Evolutionary conservation across 2,113 vertebrate species (phyloP).

Genomic region (Rhineura floridana): DNA sequence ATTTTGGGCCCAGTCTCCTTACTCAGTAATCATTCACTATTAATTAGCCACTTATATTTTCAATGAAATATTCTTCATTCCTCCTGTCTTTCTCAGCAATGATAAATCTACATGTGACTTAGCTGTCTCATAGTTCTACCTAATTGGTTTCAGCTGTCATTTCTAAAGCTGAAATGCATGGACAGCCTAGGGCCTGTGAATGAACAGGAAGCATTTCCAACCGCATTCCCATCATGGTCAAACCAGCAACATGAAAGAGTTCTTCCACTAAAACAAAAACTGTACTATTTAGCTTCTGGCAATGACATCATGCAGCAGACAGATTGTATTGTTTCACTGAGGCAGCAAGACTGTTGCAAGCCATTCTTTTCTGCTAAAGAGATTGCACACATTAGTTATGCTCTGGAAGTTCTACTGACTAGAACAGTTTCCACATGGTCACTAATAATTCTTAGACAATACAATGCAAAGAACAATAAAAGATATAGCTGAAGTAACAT

Average conservation of each 20-base stretch:
- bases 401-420: slow-evolving; percentile 61
- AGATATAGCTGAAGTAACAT: slow-evolving; percentile 36
- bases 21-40: slow-evolving; percentile 58
- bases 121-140: slow-evolving; percentile 67
- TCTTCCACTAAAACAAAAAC: slow-evolving; percentile 73
- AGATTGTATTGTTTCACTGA: slow-evolving; percentile 65
- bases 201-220: slow-evolving; percentile 75
- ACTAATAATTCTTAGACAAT: slow-evolving; percentile 54
- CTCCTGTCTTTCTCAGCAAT: slow-evolving; percentile 49
- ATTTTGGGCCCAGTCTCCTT: slow-evolving; percentile 27
- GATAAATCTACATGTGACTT: slow-evolving; percentile 69
- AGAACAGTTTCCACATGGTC: slow-evolving; percentile 58
- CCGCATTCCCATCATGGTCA: slow-evolving; percentile 74
- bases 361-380: slow-evolving; percentile 65
- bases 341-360: slow-evolving; percentile 51
- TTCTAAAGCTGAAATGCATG: slow-evolving; percentile 66
- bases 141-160: slow-evolving; percentile 80
- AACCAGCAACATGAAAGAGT: slow-evolving; percentile 73
- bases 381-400: slow-evolving; percentile 58
- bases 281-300: slow-evolving; percentile 71
- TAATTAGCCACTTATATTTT: slow-evolving; percentile 65
- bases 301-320: slow-evolving; percentile 65
- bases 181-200: slow-evolving; percentile 72
- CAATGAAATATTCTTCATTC: slow-evolving; percentile 45
- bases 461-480: slow-evolving; percentile 52